These are phyloP conservation scores for Nixonia krombeini DNA, from an alignment of 1,140 invertebrate genomes.

Conservation along the genomic window DNA sequence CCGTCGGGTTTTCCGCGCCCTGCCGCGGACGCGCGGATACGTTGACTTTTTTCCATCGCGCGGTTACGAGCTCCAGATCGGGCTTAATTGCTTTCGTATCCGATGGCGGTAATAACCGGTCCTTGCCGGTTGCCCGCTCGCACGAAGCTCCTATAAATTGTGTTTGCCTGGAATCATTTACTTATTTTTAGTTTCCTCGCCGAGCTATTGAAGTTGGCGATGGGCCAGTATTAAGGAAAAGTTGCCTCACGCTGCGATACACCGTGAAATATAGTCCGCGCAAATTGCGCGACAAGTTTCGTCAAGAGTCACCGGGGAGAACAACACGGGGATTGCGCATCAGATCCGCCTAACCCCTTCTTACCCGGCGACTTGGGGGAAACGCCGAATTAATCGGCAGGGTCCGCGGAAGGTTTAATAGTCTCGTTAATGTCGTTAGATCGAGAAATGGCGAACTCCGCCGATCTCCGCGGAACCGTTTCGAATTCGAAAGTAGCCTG, in stretches of 20 bases:
- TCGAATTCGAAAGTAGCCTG: too few species aligned
- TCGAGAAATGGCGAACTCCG: too few species aligned
- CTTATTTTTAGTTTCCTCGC: background rate
- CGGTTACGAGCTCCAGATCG: too few species aligned
- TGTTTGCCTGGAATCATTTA: slow-evolving; percentile 8
- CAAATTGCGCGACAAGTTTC: background rate
- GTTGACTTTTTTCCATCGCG: too few species aligned
- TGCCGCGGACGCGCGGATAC: background rate
- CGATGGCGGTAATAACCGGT: background rate
- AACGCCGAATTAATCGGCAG: too few species aligned
- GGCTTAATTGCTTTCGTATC: too few species aligned
- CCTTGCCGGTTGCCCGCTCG: background rate
- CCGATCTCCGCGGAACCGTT: too few species aligned
- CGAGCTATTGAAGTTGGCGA: slow-evolving; percentile 6
- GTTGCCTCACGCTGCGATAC: background rate
- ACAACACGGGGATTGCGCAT: too few species aligned
- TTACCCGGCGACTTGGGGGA: too few species aligned
- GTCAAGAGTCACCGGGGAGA: background rate
- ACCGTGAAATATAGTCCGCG: slow-evolving; percentile 1
- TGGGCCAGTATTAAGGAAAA: slow-evolving; percentile 3
- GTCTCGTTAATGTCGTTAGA: background rate
- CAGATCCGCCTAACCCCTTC: too few species aligned
- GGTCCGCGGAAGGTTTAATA: background rate
- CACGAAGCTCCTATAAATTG: slow-evolving; percentile 1
- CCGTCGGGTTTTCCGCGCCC: background rate